Evolutionary conservation across 2,888 invertebrate species (phyloP).

Genomic region (Luperina nickerlii): DNA sequence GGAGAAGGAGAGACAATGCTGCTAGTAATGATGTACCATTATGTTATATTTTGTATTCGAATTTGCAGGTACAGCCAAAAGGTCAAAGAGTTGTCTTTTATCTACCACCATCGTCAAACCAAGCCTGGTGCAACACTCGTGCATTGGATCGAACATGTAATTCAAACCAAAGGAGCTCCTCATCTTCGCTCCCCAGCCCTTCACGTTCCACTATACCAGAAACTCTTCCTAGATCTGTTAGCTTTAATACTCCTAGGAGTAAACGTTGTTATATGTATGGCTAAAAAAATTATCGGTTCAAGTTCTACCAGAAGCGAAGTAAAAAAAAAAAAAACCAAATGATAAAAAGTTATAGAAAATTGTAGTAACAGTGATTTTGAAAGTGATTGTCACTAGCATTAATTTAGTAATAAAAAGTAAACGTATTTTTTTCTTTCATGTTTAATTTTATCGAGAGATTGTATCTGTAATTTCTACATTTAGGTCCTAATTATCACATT

Average conservation of each 20-base stretch:
- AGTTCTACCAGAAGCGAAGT: constrained; percentile 8
- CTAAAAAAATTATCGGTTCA: constrained; percentile 30
- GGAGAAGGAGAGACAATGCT: neutral
- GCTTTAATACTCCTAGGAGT: constrained; percentile 55
- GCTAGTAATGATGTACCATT: neutral
- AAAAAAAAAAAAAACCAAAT: constrained; percentile 45
- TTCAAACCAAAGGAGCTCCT: constrained; percentile 89
- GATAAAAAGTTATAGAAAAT: neutral
- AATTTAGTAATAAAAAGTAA: neutral
- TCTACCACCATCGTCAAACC: constrained; percentile 85
- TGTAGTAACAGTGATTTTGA: neutral
- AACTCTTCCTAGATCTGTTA: constrained; percentile 78
- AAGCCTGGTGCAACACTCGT: constrained; percentile 90
- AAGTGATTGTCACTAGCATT: neutral
- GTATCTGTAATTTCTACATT: neutral
- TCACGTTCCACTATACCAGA: constrained; percentile 75
- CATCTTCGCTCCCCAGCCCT: constrained; percentile 82
- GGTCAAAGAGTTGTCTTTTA: constrained; percentile 71
- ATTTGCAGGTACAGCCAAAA: constrained; percentile 71
- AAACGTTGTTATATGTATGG: constrained; percentile 22
- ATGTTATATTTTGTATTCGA: neutral
- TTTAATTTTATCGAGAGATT: neutral
- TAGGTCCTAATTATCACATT: neutral
- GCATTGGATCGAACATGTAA: constrained; percentile 93
- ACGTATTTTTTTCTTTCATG: neutral